A percentile compares a stretch with the other conserved stretches of the same genome.
phyloP scores from a whole-genome alignment of 2,797 vertebrate genomes.

The Pampus argenteus region DNA sequence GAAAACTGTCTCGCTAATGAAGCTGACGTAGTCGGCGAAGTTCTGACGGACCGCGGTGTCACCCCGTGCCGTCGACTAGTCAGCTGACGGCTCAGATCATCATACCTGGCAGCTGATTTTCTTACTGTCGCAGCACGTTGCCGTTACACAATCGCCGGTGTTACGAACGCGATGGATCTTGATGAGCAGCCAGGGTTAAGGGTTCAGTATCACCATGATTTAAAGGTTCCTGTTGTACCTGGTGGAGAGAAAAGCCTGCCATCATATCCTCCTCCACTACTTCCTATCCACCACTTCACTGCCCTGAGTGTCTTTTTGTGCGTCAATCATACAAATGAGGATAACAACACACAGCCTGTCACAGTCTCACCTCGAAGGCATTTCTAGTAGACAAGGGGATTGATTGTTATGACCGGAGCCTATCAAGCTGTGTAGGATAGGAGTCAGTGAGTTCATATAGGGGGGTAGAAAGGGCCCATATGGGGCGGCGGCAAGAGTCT shows the following conservation, averaged over 20 bases:
- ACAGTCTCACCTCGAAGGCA: too few relatives aligned
- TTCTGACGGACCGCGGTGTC: not conserved
- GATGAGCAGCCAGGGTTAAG: too few relatives aligned
- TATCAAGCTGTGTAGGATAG: constrained; percentile 23
- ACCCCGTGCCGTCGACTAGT: not conserved
- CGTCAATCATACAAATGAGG: not conserved
- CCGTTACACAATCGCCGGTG: not conserved
- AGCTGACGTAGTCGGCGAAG: not conserved
- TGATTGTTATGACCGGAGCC: not conserved
- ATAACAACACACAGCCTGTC: not conserved
- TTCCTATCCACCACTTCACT: too few relatives aligned
- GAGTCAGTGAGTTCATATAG: constrained; percentile 38
- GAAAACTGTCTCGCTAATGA: constrained; percentile 1
- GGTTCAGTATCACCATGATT: too few relatives aligned
- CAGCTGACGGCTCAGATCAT: not conserved
- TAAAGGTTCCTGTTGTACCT: too few relatives aligned
- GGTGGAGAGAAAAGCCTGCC: too few relatives aligned
- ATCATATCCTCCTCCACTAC: too few relatives aligned
- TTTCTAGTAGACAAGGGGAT: not conserved
- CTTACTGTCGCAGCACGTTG: not conserved
- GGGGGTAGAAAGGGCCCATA: constrained; percentile 12
- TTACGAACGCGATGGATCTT: too few relatives aligned
- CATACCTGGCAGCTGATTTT: not conserved
- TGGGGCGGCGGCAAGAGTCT: not conserved
- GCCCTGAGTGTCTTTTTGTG: not conserved